Conservation (phyloP, 2,113 vertebrate genomes). For the Alosa alosa region DNA sequence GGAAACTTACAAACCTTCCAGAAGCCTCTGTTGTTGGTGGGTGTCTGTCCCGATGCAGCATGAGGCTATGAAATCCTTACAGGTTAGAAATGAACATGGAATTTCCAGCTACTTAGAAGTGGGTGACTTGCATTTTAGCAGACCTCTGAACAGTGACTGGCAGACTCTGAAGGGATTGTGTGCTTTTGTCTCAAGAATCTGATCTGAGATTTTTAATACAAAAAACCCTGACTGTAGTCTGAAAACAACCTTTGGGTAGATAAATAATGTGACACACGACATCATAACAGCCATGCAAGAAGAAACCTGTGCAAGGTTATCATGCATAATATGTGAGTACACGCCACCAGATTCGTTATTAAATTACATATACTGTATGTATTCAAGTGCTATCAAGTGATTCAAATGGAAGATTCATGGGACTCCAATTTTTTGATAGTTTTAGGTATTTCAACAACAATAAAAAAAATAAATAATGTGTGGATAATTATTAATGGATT, state of each 20-base stretch:
- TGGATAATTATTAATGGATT: not conserved
- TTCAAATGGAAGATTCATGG: too few relatives aligned
- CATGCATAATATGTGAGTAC: constrained; percentile 52
- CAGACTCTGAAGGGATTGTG: not conserved
- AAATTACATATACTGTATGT: not conserved
- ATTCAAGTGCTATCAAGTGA: not conserved
- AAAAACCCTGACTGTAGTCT: too few relatives aligned
- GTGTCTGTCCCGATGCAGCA: too few relatives aligned
- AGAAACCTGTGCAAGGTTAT: constrained; percentile 54
- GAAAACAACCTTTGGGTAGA: not conserved
- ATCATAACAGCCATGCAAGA: constrained; percentile 62
- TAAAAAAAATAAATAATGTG: not conserved
- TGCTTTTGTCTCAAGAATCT: not conserved
- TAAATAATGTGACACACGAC: constrained; percentile 11
- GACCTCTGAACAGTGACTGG: not conserved
- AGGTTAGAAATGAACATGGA: too few relatives aligned
- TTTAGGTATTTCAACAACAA: not conserved
- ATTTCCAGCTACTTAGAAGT: not conserved
- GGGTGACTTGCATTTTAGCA: not conserved
- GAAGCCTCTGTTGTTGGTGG: not conserved
- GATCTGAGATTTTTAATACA: constrained; percentile 4
- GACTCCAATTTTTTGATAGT: too few relatives aligned
- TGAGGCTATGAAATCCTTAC: too few relatives aligned
- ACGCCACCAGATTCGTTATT: not conserved
- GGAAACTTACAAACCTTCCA: not conserved